Base-by-base conservation (phyloP, 2,888 invertebrate genomes). In the Vanessa cardui region DNA sequence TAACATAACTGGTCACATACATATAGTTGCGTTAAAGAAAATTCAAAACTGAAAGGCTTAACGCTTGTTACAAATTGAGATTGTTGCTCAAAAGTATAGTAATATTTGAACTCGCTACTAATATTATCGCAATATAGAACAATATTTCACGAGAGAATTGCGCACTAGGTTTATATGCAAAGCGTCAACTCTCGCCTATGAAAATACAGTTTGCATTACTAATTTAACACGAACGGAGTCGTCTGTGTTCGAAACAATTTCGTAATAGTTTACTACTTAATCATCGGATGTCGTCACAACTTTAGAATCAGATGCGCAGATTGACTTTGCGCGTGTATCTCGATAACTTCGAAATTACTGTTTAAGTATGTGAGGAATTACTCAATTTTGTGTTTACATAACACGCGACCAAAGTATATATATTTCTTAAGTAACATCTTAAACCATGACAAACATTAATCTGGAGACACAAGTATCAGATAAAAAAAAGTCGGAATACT, bases 241-340 rank as follows among this genome's bases (percentile, higher is more conserved):
- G 31, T 33, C 64, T 33, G 8, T 64, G 52, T 50, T 64, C 64
- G 52, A 64, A 64, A 59, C 59, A 45, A 59, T 52, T 64, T 64
- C 59, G 64, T 64, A 64, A 64, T 59, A 64, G 20, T 59, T 64
- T 64, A 45, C 45, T 59, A 59, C 58, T 59, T 50, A 31, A 64
- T 64, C 59, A 59, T 59, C 64, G 50, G 44, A 59, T 59, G 64
- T 52, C 59, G 64, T 64, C 64, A 64, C 59, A 64, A 45, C 50
- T 64, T 39, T 59, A 50, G 44, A 50, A 58, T 49, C 50, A 50
- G 64, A 64, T 64, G 52, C 59, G 59, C 50, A 64, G 59, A 64
- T 58, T 59, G 58, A 47, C 49, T 58, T 26, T 50, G 58, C 49
- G 58, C 39, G 64, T 50, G 50, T 54, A 54, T 54, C 26, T 54